phyloP scores from a whole-genome alignment of 2,797 vertebrate species.

The Paedocypris micromegethes region DNA sequence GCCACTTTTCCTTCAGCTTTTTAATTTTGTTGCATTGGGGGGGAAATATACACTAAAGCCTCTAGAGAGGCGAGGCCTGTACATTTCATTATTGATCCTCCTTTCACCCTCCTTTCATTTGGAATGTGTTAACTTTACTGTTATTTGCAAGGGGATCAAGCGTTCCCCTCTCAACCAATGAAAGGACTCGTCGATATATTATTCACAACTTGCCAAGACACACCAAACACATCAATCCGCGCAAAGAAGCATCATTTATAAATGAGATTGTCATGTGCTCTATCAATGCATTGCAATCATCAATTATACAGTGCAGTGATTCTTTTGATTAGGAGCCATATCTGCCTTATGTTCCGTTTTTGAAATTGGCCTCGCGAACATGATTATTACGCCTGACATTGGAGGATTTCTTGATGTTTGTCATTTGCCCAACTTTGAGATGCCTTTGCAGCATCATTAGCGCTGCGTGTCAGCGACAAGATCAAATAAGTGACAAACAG shows the following conservation, averaged over 20 bases:
- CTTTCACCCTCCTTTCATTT: slow-evolving; percentile 55
- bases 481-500: slow-evolving; percentile 18
- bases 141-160: slow-evolving; percentile 84
- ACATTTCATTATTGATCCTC: slow-evolving; percentile 90
- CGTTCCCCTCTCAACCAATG: slow-evolving; percentile 61
- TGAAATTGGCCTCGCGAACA: slow-evolving; percentile 32
- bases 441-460: slow-evolving; percentile 16
- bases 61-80: slow-evolving; percentile 76
- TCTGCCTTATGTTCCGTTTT: slow-evolving; percentile 26
- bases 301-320: slow-evolving; percentile 52
- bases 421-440: slow-evolving; percentile 35
- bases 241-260: slow-evolving; percentile 49
- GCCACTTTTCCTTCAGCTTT: slow-evolving; percentile 72
- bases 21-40: slow-evolving; percentile 89
- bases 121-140: slow-evolving; percentile 83
- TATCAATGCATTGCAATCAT: slow-evolving; percentile 52
- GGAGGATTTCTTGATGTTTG: slow-evolving; percentile 26
- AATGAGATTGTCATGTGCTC: slow-evolving; percentile 47
- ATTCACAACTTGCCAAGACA: slow-evolving; percentile 60
- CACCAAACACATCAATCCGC: slow-evolving; percentile 49
- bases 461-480: slow-evolving; percentile 19
- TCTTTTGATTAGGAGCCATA: slow-evolving; percentile 49
- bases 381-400: slow-evolving; percentile 21
- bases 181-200: slow-evolving; percentile 63
- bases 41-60: slow-evolving; percentile 73